Base-by-base conservation (phyloP, 1,140 invertebrate species). In the Lycorma delicatula region DNA sequence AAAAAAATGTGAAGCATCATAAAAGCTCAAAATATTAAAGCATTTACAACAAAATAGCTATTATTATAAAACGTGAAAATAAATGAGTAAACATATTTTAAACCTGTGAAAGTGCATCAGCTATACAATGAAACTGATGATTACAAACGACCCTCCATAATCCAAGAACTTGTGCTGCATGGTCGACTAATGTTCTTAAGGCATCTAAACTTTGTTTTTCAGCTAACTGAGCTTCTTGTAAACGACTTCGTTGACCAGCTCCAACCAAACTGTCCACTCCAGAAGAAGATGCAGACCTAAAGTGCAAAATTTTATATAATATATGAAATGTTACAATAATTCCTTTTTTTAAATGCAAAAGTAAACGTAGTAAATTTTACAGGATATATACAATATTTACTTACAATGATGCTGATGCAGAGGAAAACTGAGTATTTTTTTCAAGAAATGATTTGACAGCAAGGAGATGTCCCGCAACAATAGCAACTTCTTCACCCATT, bases 141-240 rank as follows among this genome's bases (percentile, higher is more conserved):
- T 97, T 91, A 66, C 85, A 89, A 0, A 98, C 72, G 36, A 98
- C 85, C 68, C 89, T 89, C 91, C 93, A 96, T n/a, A 98, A 74
- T 25, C 88, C 89, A 29, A 98, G 73, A 63, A 96, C 88, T 76
- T 99, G 93, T 67, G 87, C 86, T 2, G 86, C 80, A 68, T 92
- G 83, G 56, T 79, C 81, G 23, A 94, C 80, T 62, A 95, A 83
- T 31, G 82, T 76, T 70, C 85, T 83, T 1, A 96, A 70, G 18
- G 87, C 81, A 57, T 85, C 81, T 25, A 96, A 71, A 0, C 91
- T 93, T 63, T 84, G 81, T 64, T 85, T 80, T 65, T 86, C 81
- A 69, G 84, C 81, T 26, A 75, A 69, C 64, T 79, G 65, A 62
- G 74, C 74, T 57, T 77, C 75, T 64, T 76, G 74, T 22, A 71